Evolutionary conservation across 2,888 invertebrate species (phyloP), one percentile per base, ranked within the genome.

Genomic region (Hypsopygia costalis): DNA sequence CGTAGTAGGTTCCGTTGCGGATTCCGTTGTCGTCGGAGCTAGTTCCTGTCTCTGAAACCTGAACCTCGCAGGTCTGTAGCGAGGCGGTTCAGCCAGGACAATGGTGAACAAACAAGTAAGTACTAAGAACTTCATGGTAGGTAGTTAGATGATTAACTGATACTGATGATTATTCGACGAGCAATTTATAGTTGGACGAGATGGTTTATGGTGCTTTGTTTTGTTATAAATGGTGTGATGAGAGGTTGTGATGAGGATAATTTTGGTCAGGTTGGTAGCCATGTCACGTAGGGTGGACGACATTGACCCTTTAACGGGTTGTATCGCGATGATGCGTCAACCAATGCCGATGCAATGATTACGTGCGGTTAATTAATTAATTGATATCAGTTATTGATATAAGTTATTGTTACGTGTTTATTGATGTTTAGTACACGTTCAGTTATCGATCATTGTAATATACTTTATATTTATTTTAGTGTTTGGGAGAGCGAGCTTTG

Each of bases 51-150:
- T 73, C 72, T 87, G 83, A 50, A 65, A 77, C 44, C 83, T 64
- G 60, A 86, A 81, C 78, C 85, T 81, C 81, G 81, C 82, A 28
- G 81, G 77, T 55, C 70, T 67, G 52, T 75, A 80, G 65, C 88
- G 86, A 80, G 89, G 89, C 20, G 67, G 79, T 50, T 86, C 86
- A 75, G 82, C 82, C 8, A 72, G 39, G 0, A 59, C 81, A 20
- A 67, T 71, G 6, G 57, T 61, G 27, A 75, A 40, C 16, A 79
- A 46, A 55, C 73, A 77, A 40, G 63, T 61, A 8, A 83, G 42
- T 3, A 87, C 52, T 9, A 79, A 46, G 44, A 65, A 61, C 72
- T 82, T 83, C 87, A 88, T 88, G 55, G 36, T 70, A 58, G 57
- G 49, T 57, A n/a, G 50, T 43, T 53, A 25, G 44, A 20, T 27